Evolutionary conservation across 2,888 invertebrate species (phyloP), one percentile per base, ranked within the genome.

Genomic region (Tenthredo notha): DNA sequence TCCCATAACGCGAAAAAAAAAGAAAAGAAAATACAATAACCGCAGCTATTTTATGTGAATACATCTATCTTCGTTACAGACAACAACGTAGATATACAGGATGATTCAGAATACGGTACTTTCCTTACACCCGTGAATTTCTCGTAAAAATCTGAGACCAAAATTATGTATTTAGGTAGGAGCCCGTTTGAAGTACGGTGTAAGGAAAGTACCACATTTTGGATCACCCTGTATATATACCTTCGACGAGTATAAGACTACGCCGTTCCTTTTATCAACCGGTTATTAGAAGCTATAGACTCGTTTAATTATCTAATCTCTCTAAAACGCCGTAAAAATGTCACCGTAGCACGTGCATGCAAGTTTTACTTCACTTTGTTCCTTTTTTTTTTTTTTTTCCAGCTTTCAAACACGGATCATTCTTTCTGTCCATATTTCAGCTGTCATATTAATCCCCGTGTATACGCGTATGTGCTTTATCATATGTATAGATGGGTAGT

Each of bases 291-390:
- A 43, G 21, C 47, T 47, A 10, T 47, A 10, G 47, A 21, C 47
- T 9, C 50, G 78, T 33, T 78, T 78, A 58, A 78, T 78, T 78
- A 78, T 18, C 78, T 58, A 54, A 58, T 78, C 78, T 78, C 78
- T 54, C 33, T 4, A 4, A 54, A 78, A 54, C n/a, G 54, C 33
- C n/a, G 33, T 78, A 54, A 78, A 78, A 78, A 78, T 78, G 78
- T 78, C 78, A 78, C 54, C n/a, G 70, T 47, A 47, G n/a, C 47
- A 43, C 75, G 75, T 75, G 75, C n/a, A 10, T 58, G 21, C 21
- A 12, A 61, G 10, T 25, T 10, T 61, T 25, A n/a, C n/a, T 58
- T 58, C 10, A 6, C 1, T n/a, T 58, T 9, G 4, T 5, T 25
- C 0, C 21, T 9, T 25, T 61, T 25, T 25, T 2, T 61, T 61